Evolutionary conservation across 2,888 invertebrate genomes (phyloP), one percentile per base, ranked within the genome.

Genomic region (Coronaproctus castanopsis): DNA sequence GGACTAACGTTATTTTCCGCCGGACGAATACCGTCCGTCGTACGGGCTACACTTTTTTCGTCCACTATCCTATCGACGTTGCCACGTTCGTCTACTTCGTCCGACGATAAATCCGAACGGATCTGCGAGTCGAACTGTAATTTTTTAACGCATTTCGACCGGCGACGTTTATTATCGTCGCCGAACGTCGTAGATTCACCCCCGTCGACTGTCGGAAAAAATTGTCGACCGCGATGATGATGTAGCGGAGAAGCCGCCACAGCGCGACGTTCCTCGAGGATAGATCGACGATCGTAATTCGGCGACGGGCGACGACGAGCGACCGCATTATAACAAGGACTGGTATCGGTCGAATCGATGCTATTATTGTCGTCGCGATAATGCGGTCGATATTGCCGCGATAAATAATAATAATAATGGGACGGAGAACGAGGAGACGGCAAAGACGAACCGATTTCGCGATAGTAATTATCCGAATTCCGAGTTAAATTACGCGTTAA

Each of bases 401-500:
- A 36, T 8, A 8, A 14, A 5, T 8, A 36, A 36, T 36, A 36
- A 36, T 36, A 8, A 5, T 8, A 8, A 5, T 8, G 5, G 14
- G 14, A 8, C 36, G 36, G 14, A 36, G 8, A 8, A 36, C 36
- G 36, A 8, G 36, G 36, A 14, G 8, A 5, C 36, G 36, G 36
- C 36, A 14, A 14, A 8, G 14, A 36, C 36, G 36, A 36, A 36
- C 36, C 36, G 36, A 14, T 5, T 36, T 36, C 36, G 36, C 8
- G 14, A 36, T 8, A 36, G 14, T 5, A 36, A 8, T 14, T 36
- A 14, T 36, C 36, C 8, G 14, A 36, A 36, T 36, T 36, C 36
- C 36, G 14, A 8, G 14, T 36, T 36, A 36, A 36, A 36, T 59
- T 59, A 24, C 55, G 23, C 10, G 52, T n/a, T 8, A 59, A 24